A percentile compares a stretch with the other conserved stretches of the same genome.
phyloP scores from a whole-genome alignment of 2,888 invertebrate genomes.

The Nemurella pictetii region DNA sequence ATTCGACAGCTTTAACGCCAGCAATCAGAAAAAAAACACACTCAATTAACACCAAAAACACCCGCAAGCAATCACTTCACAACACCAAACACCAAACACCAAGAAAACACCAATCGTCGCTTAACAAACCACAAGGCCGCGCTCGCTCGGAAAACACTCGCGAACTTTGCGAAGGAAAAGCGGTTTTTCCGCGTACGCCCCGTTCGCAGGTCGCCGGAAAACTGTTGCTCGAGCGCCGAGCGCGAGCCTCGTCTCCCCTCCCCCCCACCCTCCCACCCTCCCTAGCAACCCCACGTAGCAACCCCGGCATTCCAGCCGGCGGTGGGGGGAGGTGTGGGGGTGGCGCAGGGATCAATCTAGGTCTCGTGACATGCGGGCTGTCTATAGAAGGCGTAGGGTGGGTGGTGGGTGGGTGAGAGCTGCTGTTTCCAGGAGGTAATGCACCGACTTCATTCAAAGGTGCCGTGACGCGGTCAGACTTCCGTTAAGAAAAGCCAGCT shows the following conservation, averaged over 20 bases:
- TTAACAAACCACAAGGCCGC: background rate
- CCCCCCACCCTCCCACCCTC: background rate
- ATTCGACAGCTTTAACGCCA: too few species aligned
- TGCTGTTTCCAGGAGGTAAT: too few species aligned
- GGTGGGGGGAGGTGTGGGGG: background rate
- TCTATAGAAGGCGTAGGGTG: constrained; percentile 1
- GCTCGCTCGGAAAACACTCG: background rate
- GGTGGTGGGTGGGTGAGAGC: too few species aligned
- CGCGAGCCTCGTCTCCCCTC: background rate
- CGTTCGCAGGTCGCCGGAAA: background rate
- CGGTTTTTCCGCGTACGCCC: background rate
- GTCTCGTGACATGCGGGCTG: background rate
- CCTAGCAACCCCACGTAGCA: background rate
- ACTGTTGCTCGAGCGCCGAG: background rate
- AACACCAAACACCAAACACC: background rate
- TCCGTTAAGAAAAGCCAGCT: too few species aligned
- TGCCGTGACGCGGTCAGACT: too few species aligned
- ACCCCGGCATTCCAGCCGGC: background rate
- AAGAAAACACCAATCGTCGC: background rate
- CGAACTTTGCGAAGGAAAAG: background rate
- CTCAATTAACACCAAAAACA: background rate
- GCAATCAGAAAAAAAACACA: background rate
- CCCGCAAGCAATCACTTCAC: too few species aligned
- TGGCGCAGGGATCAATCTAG: constrained; percentile 18
- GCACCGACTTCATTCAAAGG: too few species aligned